These are phyloP conservation scores for Oegoconia quadripuncta DNA, from an alignment of 2,888 invertebrate species.

Conservation along the genomic window DNA sequence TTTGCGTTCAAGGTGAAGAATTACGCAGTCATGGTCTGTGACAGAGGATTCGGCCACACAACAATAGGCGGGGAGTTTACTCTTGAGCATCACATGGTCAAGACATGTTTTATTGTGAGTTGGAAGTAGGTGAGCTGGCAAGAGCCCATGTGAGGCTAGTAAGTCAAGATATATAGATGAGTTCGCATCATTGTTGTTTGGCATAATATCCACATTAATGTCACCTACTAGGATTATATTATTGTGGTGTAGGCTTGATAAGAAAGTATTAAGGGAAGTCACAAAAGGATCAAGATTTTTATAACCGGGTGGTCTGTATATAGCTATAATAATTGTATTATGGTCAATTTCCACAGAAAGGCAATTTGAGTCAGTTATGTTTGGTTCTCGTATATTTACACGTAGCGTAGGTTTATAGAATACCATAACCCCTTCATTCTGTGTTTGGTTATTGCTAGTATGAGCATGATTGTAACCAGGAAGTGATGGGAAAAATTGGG, in stretches of 20 bases:
- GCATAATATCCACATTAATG: no score
- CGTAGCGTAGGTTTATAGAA: not conserved
- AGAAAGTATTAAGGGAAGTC: no score
- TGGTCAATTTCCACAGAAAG: not conserved
- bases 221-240: no score
- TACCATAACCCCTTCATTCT: constrained; percentile 6
- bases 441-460: constrained; percentile 1
- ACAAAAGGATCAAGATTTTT: not conserved
- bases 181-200: no score
- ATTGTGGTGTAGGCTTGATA: no score
- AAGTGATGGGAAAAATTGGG: not conserved
- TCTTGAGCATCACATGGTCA: constrained; percentile 8
- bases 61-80: constrained; percentile 5
- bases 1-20: no score
- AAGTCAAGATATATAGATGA: no score
- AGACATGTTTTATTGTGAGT: constrained; percentile 10
- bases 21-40: constrained; percentile 1
- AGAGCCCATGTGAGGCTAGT: no score
- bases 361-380: not conserved
- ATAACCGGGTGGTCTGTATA: constrained; percentile 1
- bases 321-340: not conserved
- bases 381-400: not conserved
- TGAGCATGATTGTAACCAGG: not conserved
- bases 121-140: constrained; percentile 1
- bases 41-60: constrained; percentile 7